Evolutionary conservation across 2,113 vertebrate species (phyloP).

Genomic region (Lasiurus borealis): DNA sequence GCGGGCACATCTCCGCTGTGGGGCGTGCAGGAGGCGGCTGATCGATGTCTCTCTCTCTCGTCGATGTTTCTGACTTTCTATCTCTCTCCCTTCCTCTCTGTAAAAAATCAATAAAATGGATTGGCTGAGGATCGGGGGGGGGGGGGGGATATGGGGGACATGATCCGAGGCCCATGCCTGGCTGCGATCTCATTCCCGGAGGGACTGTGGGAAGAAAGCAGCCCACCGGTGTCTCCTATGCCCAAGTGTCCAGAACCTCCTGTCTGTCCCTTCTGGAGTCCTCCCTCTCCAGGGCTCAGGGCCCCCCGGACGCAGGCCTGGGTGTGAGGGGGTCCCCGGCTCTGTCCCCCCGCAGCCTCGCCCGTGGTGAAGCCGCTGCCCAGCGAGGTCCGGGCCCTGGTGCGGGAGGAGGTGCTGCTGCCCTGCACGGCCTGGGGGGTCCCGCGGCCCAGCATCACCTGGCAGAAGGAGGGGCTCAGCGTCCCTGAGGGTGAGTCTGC

Average conservation of each 20-base stretch:
- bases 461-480: slow-evolving; percentile 93
- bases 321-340: not conserved
- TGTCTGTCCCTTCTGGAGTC: not conserved
- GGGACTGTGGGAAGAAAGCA: not conserved
- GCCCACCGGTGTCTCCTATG: rapidly evolving
- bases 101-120: too few relatives aligned
- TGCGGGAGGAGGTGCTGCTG: slow-evolving; percentile 85
- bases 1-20: too few relatives aligned
- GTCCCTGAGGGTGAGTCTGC: slow-evolving; percentile 86
- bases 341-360: slow-evolving; percentile 85
- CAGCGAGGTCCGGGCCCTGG: slow-evolving; percentile 87
- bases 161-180: not conserved
- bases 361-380: slow-evolving; percentile 91
- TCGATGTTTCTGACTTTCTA: too few relatives aligned
- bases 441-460: slow-evolving; percentile 89
- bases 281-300: not conserved
- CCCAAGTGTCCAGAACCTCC: not conserved
- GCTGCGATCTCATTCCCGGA: not conserved
- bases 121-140: too few relatives aligned
- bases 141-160: too few relatives aligned
- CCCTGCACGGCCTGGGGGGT: slow-evolving; percentile 89
- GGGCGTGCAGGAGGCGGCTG: too few relatives aligned
- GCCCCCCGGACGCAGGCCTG: not conserved
- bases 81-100: too few relatives aligned
- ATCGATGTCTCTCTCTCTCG: too few relatives aligned